Evolutionary conservation across 2,113 vertebrate species (phyloP).

Genomic region (Herpailurus yagouaroundi): DNA sequence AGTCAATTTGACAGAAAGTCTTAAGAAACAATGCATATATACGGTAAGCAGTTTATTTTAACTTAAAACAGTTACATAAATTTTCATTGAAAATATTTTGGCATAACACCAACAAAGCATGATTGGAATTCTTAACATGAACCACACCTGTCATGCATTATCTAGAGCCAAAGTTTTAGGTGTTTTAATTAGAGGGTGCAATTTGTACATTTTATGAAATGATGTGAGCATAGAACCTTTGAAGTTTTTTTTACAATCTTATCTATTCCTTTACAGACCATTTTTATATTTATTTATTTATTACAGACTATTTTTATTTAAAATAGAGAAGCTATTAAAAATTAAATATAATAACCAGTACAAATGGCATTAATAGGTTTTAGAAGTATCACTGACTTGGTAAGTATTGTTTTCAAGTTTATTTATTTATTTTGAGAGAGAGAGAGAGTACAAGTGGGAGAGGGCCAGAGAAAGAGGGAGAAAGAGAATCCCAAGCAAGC

Average conservation of each 20-base stretch:
- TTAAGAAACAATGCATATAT: background rate
- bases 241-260: background rate
- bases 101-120: background rate
- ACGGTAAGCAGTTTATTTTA: slow-evolving; percentile 7
- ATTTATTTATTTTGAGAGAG: no score
- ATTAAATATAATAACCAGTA: background rate
- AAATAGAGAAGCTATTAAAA: background rate
- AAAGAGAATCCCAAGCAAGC: no score
- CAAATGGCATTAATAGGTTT: background rate
- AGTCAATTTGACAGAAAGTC: background rate
- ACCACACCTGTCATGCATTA: background rate
- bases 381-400: background rate
- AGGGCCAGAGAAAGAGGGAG: no score
- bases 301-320: background rate
- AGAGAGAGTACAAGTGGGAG: no score
- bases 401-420: background rate
- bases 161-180: background rate
- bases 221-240: background rate
- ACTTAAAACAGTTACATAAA: background rate
- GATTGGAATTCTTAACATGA: background rate
- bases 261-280: background rate
- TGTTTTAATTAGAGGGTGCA: background rate
- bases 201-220: background rate
- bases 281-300: no score
- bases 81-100: slow-evolving; percentile 24